These are phyloP conservation scores for Anneissia japonica DNA, from an alignment of 35 echinoderm and acorn worm species.

Conservation along the genomic window DNA sequence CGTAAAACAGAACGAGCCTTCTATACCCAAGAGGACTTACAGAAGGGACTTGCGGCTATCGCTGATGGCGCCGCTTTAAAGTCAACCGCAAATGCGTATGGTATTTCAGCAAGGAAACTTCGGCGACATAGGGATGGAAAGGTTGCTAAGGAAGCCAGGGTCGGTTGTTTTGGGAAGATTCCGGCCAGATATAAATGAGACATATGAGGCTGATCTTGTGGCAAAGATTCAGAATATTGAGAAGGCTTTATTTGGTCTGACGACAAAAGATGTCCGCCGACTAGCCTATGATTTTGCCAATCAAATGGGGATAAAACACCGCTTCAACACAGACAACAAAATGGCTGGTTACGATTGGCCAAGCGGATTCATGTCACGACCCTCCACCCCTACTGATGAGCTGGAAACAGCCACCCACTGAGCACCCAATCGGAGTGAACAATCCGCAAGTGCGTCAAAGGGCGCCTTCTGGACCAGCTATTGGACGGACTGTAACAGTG, in stretches of 20 bases:
- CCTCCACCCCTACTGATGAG: too few relatives aligned
- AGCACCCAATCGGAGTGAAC: too few relatives aligned
- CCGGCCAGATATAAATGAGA: constrained; percentile 15
- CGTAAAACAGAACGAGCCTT: constrained; percentile 8
- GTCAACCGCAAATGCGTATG: constrained; percentile 24
- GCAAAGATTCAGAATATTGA: constrained; percentile 19
- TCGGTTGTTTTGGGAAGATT: constrained; percentile 6
- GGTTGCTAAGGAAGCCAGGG: constrained; percentile 20
- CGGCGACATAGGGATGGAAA: constrained; percentile 25
- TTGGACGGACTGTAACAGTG: too few relatives aligned
- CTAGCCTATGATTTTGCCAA: background rate
- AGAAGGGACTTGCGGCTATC: background rate
- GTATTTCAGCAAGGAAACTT: constrained; percentile 10
- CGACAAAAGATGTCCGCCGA: constrained; percentile 6
- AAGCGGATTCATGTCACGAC: background rate
- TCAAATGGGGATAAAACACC: constrained; percentile 8
- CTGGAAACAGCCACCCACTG: too few relatives aligned
- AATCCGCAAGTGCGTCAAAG: too few relatives aligned
- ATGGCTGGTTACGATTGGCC: constrained; percentile 22
- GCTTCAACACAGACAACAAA: constrained; percentile 5
- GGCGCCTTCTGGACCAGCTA: too few relatives aligned
- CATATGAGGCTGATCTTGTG: constrained; percentile 16
- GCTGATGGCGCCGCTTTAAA: background rate
- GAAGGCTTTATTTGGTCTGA: constrained; percentile 11
- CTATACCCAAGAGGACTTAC: constrained; percentile 1